Conservation (phyloP, 2,113 vertebrate species). For the Columba janthina region DNA sequence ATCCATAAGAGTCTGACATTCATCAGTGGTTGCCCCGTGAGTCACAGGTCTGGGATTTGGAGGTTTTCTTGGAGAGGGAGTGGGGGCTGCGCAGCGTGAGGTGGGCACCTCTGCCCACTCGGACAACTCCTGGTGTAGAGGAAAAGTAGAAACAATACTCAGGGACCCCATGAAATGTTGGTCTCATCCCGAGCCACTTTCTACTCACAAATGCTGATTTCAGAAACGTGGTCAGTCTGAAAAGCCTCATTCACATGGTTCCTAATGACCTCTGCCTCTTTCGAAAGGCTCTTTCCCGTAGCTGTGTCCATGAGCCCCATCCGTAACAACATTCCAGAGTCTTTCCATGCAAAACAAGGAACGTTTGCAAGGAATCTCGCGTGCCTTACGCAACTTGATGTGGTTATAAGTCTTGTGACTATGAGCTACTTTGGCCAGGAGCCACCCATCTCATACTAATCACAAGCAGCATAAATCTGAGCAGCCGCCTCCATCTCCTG, state of each 20-base stretch:
- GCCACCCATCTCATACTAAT: constrained; percentile 50
- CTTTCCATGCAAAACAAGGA: constrained; percentile 28
- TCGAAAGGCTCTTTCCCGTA: neutral
- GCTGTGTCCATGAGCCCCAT: neutral
- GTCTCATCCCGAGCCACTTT: neutral
- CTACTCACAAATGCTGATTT: neutral
- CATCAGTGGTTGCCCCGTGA: rapidly evolving
- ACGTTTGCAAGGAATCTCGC: constrained; percentile 9
- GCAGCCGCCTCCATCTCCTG: neutral
- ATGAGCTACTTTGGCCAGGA: constrained; percentile 62
- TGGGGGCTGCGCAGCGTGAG: neutral
- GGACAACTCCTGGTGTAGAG: neutral
- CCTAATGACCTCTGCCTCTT: neutral
- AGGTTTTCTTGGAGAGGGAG: neutral
- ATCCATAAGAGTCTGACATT: neutral
- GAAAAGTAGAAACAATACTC: neutral
- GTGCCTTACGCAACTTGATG: constrained; percentile 38
- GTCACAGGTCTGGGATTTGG: neutral
- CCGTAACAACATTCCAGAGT: neutral
- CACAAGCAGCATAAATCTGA: constrained; percentile 44
- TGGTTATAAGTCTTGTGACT: constrained; percentile 69
- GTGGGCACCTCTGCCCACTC: neutral
- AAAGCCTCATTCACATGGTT: neutral
- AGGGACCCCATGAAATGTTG: neutral
- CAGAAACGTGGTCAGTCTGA: neutral